phyloP scores from a whole-genome alignment of 1,140 invertebrate genomes.

The Drosophila asahinai region DNA sequence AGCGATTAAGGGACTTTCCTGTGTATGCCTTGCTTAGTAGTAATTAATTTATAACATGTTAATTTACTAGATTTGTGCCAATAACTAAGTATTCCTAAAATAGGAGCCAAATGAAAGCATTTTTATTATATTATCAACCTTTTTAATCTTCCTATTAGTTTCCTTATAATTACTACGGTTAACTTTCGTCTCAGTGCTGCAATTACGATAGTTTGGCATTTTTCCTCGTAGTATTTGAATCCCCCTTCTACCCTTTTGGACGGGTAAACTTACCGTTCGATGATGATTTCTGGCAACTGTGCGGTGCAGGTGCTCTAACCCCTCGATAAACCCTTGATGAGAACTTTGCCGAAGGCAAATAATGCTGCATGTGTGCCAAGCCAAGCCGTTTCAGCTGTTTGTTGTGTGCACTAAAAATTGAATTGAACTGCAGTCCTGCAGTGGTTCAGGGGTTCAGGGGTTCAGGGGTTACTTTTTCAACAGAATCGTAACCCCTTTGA shows the following conservation, averaged over 20 bases:
- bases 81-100: neutral
- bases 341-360: constrained; percentile 62
- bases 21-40: too few relatives aligned
- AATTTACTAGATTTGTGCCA: neutral
- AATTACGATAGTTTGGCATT: constrained; percentile 25
- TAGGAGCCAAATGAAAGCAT: neutral
- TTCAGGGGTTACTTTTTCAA: constrained; percentile 52
- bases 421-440: constrained; percentile 60
- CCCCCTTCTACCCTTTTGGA: neutral
- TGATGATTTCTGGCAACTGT: constrained; percentile 40
- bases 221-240: constrained; percentile 5
- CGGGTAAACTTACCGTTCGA: constrained; percentile 31
- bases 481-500: constrained; percentile 35
- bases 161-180: neutral
- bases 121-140: too few relatives aligned
- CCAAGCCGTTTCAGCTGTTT: constrained; percentile 60
- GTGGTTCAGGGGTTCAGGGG: constrained; percentile 9
- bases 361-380: constrained; percentile 40
- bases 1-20: too few relatives aligned
- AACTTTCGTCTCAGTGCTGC: constrained; percentile 13
- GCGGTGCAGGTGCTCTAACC: constrained; percentile 45
- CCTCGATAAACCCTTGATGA: constrained; percentile 42
- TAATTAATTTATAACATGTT: neutral
- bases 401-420: constrained; percentile 61
- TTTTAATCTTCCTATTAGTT: rapidly evolving